Conservation (phyloP, 2,888 invertebrate genomes). For the Xylota segnis region DNA sequence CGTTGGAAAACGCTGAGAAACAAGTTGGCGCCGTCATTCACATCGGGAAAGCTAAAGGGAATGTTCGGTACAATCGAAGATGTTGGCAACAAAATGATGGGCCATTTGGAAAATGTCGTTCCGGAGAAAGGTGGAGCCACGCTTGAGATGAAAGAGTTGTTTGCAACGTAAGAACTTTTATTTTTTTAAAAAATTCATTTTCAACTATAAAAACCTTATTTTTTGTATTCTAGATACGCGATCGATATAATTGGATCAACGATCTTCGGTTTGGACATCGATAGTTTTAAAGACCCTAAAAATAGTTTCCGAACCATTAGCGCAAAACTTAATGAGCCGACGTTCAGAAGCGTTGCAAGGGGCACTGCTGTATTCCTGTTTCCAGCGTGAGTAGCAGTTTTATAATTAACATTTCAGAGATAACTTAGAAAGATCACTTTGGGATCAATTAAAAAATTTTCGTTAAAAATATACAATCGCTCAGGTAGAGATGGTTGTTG, state of each 20-base stretch:
- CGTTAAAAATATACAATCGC: too few species aligned
- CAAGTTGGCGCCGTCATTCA: slow-evolving; percentile 88
- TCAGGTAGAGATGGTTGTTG: too few species aligned
- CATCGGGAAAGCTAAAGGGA: slow-evolving; percentile 88
- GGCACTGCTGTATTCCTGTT: slow-evolving; percentile 79
- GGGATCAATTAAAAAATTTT: too few species aligned
- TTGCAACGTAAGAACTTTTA: slow-evolving; percentile 78
- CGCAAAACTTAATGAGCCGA: slow-evolving; percentile 65
- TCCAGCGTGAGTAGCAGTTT: slow-evolving; percentile 79
- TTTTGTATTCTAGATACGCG: slow-evolving; percentile 81
- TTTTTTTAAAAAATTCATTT: neutral
- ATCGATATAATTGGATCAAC: slow-evolving; percentile 85
- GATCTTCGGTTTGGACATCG: slow-evolving; percentile 84
- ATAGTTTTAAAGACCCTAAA: slow-evolving; percentile 82
- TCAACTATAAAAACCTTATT: neutral
- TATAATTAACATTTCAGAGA: neutral
- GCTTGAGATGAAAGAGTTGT: slow-evolving; percentile 84
- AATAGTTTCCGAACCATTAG: slow-evolving; percentile 82
- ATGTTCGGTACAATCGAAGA: slow-evolving; percentile 87
- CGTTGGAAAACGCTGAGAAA: slow-evolving; percentile 88
- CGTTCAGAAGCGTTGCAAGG: slow-evolving; percentile 73
- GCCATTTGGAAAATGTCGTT: slow-evolving; percentile 82
- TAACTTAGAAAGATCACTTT: too few species aligned
- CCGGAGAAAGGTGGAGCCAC: slow-evolving; percentile 81
- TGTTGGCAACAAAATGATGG: slow-evolving; percentile 86